Base-by-base conservation (phyloP, 2,888 invertebrate species). In the Pollenia amentaria region DNA sequence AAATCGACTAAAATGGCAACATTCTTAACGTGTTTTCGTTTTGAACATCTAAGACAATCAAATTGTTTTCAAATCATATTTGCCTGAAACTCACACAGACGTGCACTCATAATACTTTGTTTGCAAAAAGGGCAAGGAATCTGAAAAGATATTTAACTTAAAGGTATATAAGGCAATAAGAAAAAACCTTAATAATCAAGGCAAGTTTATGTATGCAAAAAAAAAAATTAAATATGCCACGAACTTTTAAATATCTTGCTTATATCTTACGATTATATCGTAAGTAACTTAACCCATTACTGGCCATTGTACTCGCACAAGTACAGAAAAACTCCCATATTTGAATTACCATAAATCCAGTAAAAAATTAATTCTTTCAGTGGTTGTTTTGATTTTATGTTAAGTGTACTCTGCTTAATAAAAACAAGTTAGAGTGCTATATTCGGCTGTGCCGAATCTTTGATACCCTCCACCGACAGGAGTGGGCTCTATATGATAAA, bases 11-110 rank as follows among this genome's bases (percentile, higher is more conserved):
- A 65, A 78, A 55, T 78, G 38, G 65, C 48, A 70, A 83, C 55
- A 83, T 76, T 82, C 76, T 53, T 69, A 14, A 11, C 57, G 60
- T 67, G 16, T 55, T 60, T 42, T 60, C 44, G 18, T 44, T 42
- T 42, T 9, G 73, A 67, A 46, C 67, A 29, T 72, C 14, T 48
- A 77, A 83, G 44, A 65, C 83, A 84, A 84, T 73, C 51, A 60
- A 67, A 84, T 73, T 64, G 70, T 77, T 78, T 84, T 48, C 64
- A 83, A 77, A 70, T 70, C 55, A 55, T 64, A 76, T 72, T 53
- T 62, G 21, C 1, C 14, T 14, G 48, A 75, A 53, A 75, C 11
- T 38, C 72, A 82, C 60, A 72, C 72, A 57, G 3, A n/a, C 14
- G 29, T 3, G 14, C 38, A 38, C 9, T 29, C 48, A 11, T n/a